Evolutionary conservation across 1,140 invertebrate species (phyloP).

Genomic region (Chlorops oryzae): DNA sequence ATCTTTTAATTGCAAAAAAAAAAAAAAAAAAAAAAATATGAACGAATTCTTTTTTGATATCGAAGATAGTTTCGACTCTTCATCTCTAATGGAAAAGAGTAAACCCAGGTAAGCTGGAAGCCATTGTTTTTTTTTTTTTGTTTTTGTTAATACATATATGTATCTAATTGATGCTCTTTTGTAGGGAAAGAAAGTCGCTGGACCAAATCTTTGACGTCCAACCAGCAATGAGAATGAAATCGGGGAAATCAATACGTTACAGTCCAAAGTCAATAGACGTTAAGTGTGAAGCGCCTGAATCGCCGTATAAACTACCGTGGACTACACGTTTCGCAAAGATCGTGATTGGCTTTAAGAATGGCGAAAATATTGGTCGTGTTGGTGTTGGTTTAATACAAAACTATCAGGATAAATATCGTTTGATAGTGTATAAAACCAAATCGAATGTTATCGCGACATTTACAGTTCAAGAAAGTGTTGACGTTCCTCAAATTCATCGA

Average conservation of each 20-base stretch:
- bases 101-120: too few relatives aligned
- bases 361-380: conserved; percentile 20
- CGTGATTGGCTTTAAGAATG: conserved; percentile 19
- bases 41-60: too few relatives aligned
- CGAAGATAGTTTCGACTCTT: too few relatives aligned
- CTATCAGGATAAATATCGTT: conserved; percentile 9
- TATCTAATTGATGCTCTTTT: too few relatives aligned
- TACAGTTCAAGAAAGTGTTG: neutral
- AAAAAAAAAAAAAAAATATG: conserved; percentile 51
- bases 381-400: conserved; percentile 29
- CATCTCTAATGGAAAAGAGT: too few relatives aligned
- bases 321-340: conserved; percentile 27
- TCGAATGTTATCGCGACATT: conserved; percentile 10
- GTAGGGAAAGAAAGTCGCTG: too few relatives aligned
- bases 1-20: neutral
- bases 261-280: conserved; percentile 56
- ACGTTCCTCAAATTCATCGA: conserved; percentile 1
- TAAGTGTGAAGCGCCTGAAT: neutral
- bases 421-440: conserved; percentile 31
- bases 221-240: too few relatives aligned
- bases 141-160: too few relatives aligned
- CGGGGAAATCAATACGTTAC: too few relatives aligned
- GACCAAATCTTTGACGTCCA: too few relatives aligned
- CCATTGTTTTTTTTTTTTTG: too few relatives aligned
- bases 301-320: conserved; percentile 16